Evolutionary conservation across 1,140 invertebrate species (phyloP), one percentile per base, ranked within the genome.

Genomic region (Acromyrmex echinatior): DNA sequence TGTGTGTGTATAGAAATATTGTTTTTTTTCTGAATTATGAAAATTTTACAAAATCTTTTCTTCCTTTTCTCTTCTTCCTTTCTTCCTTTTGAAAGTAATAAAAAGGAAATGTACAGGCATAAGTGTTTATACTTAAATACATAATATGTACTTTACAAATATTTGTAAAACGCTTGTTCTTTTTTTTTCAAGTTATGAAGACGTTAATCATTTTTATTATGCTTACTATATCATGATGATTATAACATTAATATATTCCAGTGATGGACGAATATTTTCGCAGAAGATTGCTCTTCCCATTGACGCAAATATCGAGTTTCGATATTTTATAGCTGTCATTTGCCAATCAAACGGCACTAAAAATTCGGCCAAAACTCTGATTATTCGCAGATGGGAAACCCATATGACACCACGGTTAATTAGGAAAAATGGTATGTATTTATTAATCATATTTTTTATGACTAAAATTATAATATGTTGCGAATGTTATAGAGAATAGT

Each of bases 321-420:
- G 98, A 21, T 99, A 98, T 95, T 97, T 97, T 91, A 96, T 98
- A 74, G 95, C 96, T 70, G 93, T 96, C 14, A 93, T 95, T 88
- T 95, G 95, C 87, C 91, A 95, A 60, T 92, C 93, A n/a, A 95
- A 95, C 86, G 92, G 93, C 63, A 95, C 95, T 90, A 95, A 96
- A 87, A 94, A 96, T 87, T 92, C 92, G 81, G 93, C 95, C 18
- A 95, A 96, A 94, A 95, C 96, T 86, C 91, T 97, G 9, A 96
- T 98, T 66, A 97, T 99, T 18, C 96, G 97, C 21, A 96, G 96
- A 88, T 99, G 98, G 98, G 98, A 99, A 95, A 98, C 98, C 10
- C 97, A 98, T 92, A 95, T 98, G 80, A 95, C 96, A 76, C 97
- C 98, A 56, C 95, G 98, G 76, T 81, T 94, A 31, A 96, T 97